These are phyloP conservation scores for Oncopeltus fasciatus DNA, from an alignment of 1,140 invertebrate genomes.

Conservation along the genomic window DNA sequence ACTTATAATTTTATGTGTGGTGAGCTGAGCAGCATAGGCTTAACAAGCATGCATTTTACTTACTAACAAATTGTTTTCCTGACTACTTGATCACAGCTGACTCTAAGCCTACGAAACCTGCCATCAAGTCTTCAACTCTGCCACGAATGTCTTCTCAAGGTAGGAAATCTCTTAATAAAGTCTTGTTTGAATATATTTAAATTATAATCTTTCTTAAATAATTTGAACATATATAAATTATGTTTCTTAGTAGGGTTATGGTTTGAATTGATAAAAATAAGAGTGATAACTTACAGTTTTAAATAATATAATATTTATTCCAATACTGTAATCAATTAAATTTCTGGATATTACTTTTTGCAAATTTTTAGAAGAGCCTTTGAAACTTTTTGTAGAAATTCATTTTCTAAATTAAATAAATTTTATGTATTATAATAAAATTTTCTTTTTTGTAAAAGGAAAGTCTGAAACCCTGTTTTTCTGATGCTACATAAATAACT, in stretches of 20 bases:
- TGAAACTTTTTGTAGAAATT: background rate
- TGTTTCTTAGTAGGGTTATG: background rate
- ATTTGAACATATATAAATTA: background rate
- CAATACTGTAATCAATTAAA: background rate
- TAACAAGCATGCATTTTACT: background rate
- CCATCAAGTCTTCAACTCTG: slow-evolving; percentile 85
- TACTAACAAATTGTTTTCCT: background rate
- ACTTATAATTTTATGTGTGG: too few species aligned
- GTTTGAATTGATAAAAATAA: background rate
- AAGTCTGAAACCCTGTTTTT: too few species aligned
- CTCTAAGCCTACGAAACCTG: slow-evolving; percentile 83
- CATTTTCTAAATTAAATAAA: background rate
- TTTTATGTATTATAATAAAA: too few species aligned
- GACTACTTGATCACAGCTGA: slow-evolving; percentile 44
- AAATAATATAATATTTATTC: background rate
- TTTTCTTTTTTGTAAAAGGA: too few species aligned
- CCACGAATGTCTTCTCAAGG: slow-evolving; percentile 84
- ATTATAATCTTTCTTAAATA: too few species aligned
- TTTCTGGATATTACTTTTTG: background rate
- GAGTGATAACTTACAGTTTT: background rate
- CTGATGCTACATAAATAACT: too few species aligned
- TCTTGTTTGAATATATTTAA: too few species aligned
- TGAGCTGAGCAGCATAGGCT: background rate
- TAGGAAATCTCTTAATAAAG: too few species aligned
- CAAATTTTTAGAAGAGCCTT: background rate